Conservation (phyloP, 1,140 invertebrate species). For the Lordiphosa clarofinis region DNA sequence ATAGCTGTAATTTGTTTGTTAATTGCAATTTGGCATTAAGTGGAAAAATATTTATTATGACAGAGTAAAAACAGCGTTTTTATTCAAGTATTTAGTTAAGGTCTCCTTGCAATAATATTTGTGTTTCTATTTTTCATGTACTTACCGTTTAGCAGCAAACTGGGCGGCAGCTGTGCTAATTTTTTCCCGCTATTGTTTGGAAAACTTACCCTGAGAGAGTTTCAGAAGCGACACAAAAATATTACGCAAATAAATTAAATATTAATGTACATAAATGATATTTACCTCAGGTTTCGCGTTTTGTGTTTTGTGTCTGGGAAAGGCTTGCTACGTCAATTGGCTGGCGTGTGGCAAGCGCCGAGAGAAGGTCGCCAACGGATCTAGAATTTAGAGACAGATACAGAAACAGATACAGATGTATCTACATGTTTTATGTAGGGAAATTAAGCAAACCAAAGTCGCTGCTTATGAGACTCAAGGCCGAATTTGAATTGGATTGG, state of each 20-base stretch:
- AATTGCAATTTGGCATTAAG: conserved; percentile 48
- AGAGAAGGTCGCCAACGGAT: too few species aligned
- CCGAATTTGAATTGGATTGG: too few species aligned
- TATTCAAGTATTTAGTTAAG: too few species aligned
- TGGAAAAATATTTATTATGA: conserved; percentile 10
- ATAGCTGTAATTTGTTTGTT: conserved; percentile 20
- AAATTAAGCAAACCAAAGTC: too few species aligned
- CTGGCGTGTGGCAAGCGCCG: too few species aligned
- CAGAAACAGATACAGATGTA: background rate
- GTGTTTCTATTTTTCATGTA: conserved; percentile 50
- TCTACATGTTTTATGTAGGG: too few species aligned
- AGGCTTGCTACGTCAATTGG: too few species aligned
- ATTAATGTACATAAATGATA: conserved; percentile 41
- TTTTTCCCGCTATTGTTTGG: conserved; percentile 64
- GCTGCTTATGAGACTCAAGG: too few species aligned
- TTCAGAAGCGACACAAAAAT: conserved; percentile 13
- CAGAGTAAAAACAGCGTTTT: conserved; percentile 34
- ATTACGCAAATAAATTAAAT: conserved; percentile 24
- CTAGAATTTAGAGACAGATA: too few species aligned
- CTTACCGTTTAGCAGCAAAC: conserved; percentile 38
- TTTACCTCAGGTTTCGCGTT: conserved; percentile 24
- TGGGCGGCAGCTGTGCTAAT: conserved; percentile 55
- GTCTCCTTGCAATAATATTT: conserved; percentile 59
- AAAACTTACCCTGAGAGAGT: conserved; percentile 54
- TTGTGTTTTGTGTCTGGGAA: too few species aligned